These are phyloP conservation scores for Vultur gryphus DNA, from an alignment of 2,797 vertebrate species.

Conservation along the genomic window DNA sequence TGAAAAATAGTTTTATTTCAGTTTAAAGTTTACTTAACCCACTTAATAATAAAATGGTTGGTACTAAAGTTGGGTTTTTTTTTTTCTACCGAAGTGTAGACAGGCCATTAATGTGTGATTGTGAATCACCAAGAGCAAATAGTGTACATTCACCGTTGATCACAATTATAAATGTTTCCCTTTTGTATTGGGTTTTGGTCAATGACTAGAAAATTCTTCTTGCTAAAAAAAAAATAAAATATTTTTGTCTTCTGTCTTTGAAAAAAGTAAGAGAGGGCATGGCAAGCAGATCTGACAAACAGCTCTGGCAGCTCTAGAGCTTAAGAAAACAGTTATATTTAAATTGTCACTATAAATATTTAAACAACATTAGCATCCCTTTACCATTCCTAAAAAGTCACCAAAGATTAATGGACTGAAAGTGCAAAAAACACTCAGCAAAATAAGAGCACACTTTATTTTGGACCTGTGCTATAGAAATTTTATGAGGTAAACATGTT, in stretches of 20 bases:
- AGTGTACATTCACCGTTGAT: background rate
- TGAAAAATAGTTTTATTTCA: background rate
- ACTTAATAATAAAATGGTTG: background rate
- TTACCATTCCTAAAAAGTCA: background rate
- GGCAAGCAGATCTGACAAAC: background rate
- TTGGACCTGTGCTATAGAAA: background rate
- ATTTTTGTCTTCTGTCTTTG: background rate
- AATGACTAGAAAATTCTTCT: background rate
- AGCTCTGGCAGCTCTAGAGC: background rate
- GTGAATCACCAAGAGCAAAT: background rate
- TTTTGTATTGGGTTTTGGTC: background rate
- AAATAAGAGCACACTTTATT: background rate
- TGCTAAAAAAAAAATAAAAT: background rate
- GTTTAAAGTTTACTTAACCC: background rate
- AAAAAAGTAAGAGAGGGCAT: background rate
- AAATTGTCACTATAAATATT: conserved; percentile 7
- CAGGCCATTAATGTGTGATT: background rate
- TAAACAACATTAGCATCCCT: background rate
- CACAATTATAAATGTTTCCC: background rate
- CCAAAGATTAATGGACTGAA: background rate
- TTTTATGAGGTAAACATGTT: background rate
- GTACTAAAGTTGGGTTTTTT: background rate
- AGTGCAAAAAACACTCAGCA: background rate
- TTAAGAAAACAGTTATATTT: background rate
- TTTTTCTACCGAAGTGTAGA: background rate